Conservation (phyloP, 2,113 vertebrate genomes). For the Falco punctatus region DNA sequence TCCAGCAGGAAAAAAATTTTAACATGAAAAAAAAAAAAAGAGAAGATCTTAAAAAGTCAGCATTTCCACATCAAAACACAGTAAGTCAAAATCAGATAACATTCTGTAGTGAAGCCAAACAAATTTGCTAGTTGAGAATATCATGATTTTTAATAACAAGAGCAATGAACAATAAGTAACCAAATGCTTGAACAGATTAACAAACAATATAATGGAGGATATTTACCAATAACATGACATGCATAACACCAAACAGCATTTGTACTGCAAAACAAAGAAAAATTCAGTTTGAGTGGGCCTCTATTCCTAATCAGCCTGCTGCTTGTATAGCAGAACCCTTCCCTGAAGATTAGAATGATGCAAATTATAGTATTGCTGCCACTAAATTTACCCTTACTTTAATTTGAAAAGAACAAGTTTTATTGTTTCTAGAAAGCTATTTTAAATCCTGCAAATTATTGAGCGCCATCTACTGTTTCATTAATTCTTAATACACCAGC, state of each 20-base stretch:
- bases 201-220: background rate
- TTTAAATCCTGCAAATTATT: background rate
- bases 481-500: background rate
- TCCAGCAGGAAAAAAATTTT: background rate
- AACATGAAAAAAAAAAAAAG: background rate
- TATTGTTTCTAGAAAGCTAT: background rate
- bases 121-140: background rate
- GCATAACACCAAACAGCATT: background rate
- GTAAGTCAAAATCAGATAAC: background rate
- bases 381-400: background rate
- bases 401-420: background rate
- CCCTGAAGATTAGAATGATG: background rate
- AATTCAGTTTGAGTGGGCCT: background rate
- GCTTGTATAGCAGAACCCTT: background rate
- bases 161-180: background rate
- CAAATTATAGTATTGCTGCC: background rate
- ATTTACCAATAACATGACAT: background rate
- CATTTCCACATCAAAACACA: background rate
- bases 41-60: background rate
- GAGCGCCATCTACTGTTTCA: conserved; percentile 51
- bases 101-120: background rate
- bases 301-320: background rate
- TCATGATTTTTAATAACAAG: background rate
- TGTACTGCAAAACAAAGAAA: background rate
- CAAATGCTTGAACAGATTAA: background rate